Percentiles rank a stretch among this genome's conserved stretches.
Conservation (phyloP, 2,888 invertebrate species). For the Drosophila cracens region DNA sequence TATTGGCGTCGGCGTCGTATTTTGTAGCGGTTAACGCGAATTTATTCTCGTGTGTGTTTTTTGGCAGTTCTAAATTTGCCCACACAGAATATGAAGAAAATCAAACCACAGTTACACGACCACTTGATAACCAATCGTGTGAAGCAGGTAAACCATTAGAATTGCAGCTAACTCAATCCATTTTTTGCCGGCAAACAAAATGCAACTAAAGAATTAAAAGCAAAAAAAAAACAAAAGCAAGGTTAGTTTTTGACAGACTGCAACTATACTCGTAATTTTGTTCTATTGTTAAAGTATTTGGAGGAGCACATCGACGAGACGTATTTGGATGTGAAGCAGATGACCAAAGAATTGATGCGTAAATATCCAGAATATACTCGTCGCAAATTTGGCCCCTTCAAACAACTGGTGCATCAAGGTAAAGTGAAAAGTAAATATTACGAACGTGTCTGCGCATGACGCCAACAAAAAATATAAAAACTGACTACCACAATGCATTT, state of each 20-base stretch:
- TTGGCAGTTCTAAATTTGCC: slow-evolving; percentile 25
- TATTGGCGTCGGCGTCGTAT: slow-evolving; percentile 58
- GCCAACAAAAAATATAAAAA: background rate
- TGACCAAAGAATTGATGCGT: slow-evolving; percentile 92
- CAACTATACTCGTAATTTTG: slow-evolving; percentile 18
- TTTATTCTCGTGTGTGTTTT: slow-evolving; percentile 48
- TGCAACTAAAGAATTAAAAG: slow-evolving; percentile 11
- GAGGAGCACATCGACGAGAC: slow-evolving; percentile 92
- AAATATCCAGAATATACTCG: slow-evolving; percentile 92
- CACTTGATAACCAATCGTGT: slow-evolving; percentile 87
- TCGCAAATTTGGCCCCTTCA: slow-evolving; percentile 92
- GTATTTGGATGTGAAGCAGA: slow-evolving; percentile 92
- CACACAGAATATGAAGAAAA: slow-evolving; percentile 78
- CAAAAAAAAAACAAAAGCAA: slow-evolving; percentile 49
- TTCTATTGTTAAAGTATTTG: slow-evolving; percentile 86
- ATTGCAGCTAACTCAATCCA: background rate
- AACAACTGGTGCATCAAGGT: slow-evolving; percentile 90
- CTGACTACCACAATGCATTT: background rate
- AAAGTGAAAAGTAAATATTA: slow-evolving; percentile 48
- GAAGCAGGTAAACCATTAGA: slow-evolving; percentile 84
- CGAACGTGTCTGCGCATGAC: slow-evolving; percentile 39
- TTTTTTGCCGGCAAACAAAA: slow-evolving; percentile 46
- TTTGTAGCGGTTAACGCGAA: slow-evolving; percentile 50
- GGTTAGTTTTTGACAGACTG: slow-evolving; percentile 55
- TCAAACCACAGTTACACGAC: slow-evolving; percentile 84